A percentile compares a stretch with the other conserved stretches of the same genome.
phyloP scores from a whole-genome alignment of 2,113 vertebrate genomes.

The Enhydra lutris region DNA sequence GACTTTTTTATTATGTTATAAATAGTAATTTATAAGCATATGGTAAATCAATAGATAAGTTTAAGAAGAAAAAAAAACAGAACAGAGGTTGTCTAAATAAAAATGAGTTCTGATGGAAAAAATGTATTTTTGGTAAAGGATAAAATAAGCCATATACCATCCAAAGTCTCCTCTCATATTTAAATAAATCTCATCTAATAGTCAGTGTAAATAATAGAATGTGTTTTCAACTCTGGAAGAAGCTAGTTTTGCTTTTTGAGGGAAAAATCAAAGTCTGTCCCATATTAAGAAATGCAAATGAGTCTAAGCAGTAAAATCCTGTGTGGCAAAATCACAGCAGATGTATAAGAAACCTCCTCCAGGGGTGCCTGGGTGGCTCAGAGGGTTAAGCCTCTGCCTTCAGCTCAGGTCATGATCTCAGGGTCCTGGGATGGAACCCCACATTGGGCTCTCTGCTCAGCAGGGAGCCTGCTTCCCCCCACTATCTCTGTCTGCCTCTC shows the following conservation, averaged over 20 bases:
- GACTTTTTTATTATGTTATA: conserved; percentile 24
- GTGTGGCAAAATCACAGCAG: background rate
- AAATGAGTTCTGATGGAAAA: background rate
- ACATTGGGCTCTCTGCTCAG: too few relatives aligned
- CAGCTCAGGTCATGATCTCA: too few relatives aligned
- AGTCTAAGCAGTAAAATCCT: background rate
- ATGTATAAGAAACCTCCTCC: background rate
- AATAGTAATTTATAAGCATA: background rate
- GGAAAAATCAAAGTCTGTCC: background rate
- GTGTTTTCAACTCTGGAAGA: conserved; percentile 35
- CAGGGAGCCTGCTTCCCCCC: too few relatives aligned
- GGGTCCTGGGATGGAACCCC: too few relatives aligned
- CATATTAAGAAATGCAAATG: conserved; percentile 8
- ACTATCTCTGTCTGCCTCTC: too few relatives aligned
- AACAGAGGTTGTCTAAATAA: background rate
- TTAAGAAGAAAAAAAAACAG: background rate
- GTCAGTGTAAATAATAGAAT: background rate
- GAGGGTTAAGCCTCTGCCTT: too few relatives aligned
- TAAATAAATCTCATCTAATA: background rate
- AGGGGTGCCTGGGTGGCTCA: background rate
- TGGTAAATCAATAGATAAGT: conserved; percentile 10
- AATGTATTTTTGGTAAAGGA: background rate
- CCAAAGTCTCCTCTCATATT: background rate
- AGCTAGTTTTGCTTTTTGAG: conserved; percentile 13
- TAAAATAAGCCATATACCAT: background rate